Percentiles rank a stretch among this genome's conserved stretches.
phyloP scores from a whole-genome alignment of 2,113 vertebrate genomes.

The Campylomormyrus numenius region DNA sequence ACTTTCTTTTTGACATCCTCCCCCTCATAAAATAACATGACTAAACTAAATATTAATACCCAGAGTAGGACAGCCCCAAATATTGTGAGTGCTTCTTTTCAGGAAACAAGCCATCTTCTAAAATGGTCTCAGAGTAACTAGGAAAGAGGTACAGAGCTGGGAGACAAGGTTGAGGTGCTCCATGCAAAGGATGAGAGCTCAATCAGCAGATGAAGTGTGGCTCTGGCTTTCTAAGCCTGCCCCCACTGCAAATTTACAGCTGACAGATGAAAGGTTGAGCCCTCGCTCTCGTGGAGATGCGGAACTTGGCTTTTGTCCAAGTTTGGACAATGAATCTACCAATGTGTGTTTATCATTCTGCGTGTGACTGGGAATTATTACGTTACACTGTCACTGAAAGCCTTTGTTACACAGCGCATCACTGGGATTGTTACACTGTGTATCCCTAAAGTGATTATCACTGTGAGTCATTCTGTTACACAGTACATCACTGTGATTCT shows the following conservation, averaged over 20 bases:
- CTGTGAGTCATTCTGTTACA: background rate
- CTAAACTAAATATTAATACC: background rate
- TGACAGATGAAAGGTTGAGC: background rate
- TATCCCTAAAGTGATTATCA: background rate
- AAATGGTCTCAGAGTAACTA: background rate
- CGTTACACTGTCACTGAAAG: background rate
- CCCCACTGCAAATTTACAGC: slow-evolving; percentile 26
- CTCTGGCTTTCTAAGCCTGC: background rate
- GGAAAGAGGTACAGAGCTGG: background rate
- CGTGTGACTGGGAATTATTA: background rate
- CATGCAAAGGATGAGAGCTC: background rate
- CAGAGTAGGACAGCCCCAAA: background rate
- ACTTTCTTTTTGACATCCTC: background rate
- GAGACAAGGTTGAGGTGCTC: background rate
- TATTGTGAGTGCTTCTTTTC: background rate
- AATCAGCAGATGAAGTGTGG: background rate
- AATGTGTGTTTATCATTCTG: background rate
- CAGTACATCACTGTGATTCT: background rate
- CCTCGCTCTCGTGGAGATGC: background rate
- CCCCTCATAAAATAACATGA: background rate
- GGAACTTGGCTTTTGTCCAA: background rate
- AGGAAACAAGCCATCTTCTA: background rate
- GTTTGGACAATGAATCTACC: background rate
- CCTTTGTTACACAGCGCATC: background rate
- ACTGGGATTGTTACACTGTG: background rate